Base-by-base conservation (phyloP, 2,888 invertebrate species). In the Orthonevra nobilis region DNA sequence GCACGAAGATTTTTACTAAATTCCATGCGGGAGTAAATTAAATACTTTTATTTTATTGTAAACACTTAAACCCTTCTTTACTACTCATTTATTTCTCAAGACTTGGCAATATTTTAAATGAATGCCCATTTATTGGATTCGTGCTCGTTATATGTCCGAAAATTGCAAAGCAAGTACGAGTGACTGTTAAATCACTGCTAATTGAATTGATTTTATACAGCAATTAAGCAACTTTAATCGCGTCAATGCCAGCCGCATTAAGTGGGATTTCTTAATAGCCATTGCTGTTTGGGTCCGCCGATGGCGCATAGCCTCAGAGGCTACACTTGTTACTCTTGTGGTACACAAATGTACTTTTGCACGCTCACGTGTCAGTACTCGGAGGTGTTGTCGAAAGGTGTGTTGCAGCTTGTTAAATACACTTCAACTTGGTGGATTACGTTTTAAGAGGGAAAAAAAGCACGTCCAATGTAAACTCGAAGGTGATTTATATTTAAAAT, bases 211-310 rank as follows among this genome's bases (percentile, higher is more conserved):
- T 48, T 72, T 48, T 12, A 10, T 17, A 6, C 32, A 17, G 14
- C 19, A 48, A 50, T 64, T 42, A 48, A 36, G 73, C 14, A 66
- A 64, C 58, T 64, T 56, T 12, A 58, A 50, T 72, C 42, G 64
- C 26, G 23, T 66, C 72, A 72, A 72, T 64, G 56, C 48, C 64
- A 56, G 19, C 63, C 14, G 23, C 17, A 64, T 20, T 70, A 48
- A 56, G 44, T 64, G 14, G 40, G 48, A 40, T 40, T 64, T 56
- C 32, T 64, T 30, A 30, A 48, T 28, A 38, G 56, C 6, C 14
- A 28, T 52, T 34, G 44, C 7, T 20, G 52, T 34, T 26, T n/a
- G n/a, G 14, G 26, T n/a, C 17, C 2, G 19, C 6, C 5, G 15
- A 14, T 58, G 12, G 44, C 6, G 36, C 32, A 12, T 7, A n/a